A percentile compares a stretch with the other conserved stretches of the same genome.
These are phyloP conservation scores for Drosophila mercatorum DNA, from an alignment of 2,888 invertebrate genomes.

Conservation along the genomic window DNA sequence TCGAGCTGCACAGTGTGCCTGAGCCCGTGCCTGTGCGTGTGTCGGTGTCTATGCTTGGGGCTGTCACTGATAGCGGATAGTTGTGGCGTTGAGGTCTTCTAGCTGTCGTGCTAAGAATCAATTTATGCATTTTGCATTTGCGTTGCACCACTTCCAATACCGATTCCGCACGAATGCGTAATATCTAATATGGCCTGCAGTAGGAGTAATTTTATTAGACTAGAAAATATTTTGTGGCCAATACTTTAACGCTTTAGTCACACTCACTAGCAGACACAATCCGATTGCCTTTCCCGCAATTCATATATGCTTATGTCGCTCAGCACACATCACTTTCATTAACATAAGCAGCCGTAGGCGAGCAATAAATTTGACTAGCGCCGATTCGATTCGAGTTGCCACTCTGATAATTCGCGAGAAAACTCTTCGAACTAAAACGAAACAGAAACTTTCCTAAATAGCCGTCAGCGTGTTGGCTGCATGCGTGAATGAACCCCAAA, in stretches of 20 bases:
- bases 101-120: neutral
- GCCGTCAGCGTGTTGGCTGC: constrained; percentile 51
- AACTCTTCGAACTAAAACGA: constrained; percentile 53
- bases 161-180: too few relatives aligned
- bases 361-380: constrained; percentile 39
- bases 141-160: neutral
- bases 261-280: too few relatives aligned
- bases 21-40: constrained; percentile 1
- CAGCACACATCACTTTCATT: constrained; percentile 48
- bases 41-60: neutral
- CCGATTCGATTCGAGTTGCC: constrained; percentile 30
- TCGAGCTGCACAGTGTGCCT: constrained; percentile 6
- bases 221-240: neutral
- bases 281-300: too few relatives aligned
- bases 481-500: constrained; percentile 48
- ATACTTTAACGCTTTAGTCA: neutral
- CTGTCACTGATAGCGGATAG: constrained; percentile 5
- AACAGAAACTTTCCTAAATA: constrained; percentile 62
- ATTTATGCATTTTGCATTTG: neutral
- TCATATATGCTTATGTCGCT: neutral
- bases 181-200: too few relatives aligned
- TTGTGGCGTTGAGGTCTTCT: constrained; percentile 7
- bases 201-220: too few relatives aligned
- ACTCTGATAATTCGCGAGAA: constrained; percentile 28
- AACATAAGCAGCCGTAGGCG: constrained; percentile 51